Evolutionary conservation across 2,888 invertebrate genomes (phyloP), one percentile per base, ranked within the genome.

Genomic region (Philonicus albiceps): DNA sequence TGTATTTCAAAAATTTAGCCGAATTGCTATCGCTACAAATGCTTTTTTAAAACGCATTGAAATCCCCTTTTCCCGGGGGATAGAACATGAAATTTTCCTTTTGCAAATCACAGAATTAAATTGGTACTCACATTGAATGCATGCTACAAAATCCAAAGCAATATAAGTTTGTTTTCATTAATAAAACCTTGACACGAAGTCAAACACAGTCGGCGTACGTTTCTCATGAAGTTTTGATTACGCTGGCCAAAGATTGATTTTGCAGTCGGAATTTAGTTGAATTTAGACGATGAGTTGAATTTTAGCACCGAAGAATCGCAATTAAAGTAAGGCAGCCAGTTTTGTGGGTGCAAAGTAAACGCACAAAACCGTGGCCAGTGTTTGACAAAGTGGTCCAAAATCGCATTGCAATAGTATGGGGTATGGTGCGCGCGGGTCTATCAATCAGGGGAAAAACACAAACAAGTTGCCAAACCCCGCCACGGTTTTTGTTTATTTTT

Each of bases 401-500:
- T 64, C 37, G 81, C 31, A 64, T 83, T 83, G 64, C 64, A 13
- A 37, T 64, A 64, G 81, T 64, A 37, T 64, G 55, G 34, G n/a
- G n/a, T n/a, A n/a, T n/a, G n/a, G 64, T 43, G 40, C 31, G 43
- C 49, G 27, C n/a, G n/a, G 37, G 55, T 83, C 64, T 83, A 83
- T 83, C 8, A 83, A 83, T 55, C 64, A 64, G 81, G 6, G 19
- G 55, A 27, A 22, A 27, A 22, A 27, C 19, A 37, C 31, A 64
- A 81, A 64, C 55, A 83, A 22, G 6, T 19, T n/a, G n/a, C 7
- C 53, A n/a, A n/a, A 37, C 22, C 43, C 37, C 19, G 37, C n/a
- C 4, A 22, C 22, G 37, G 34, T 30, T 37, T 83, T 55, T 83
- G 81, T 83, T 83, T 83, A 83, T 83, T 83, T 83, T 83, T 83